Evolutionary conservation across 2,888 invertebrate species (phyloP).

Genomic region (Cactoblastis cactorum): DNA sequence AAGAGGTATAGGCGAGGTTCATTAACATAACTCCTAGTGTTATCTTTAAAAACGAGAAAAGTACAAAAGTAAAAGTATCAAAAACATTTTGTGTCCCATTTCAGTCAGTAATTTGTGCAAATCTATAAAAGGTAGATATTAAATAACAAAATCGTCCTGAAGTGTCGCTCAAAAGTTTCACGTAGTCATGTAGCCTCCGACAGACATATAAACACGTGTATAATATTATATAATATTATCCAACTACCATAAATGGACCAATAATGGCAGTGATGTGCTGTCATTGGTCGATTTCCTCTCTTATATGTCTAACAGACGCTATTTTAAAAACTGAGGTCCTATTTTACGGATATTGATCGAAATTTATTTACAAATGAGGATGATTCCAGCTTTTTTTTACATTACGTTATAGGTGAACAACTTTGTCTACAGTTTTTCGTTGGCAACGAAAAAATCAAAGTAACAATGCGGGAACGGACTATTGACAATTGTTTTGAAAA

Average conservation of each 20-base stretch:
- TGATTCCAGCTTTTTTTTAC: too few relatives aligned
- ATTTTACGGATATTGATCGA: conserved; percentile 53
- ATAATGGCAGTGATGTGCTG: conserved; percentile 78
- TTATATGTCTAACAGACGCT: conserved; percentile 76
- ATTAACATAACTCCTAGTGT: conserved; percentile 48
- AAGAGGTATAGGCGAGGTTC: conserved; percentile 55
- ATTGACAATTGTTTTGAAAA: too few relatives aligned
- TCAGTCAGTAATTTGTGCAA: conserved; percentile 77
- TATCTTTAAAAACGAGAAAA: conserved; percentile 59
- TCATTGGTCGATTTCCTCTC: conserved; percentile 76
- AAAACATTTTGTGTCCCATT: conserved; percentile 77
- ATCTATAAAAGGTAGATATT: conserved; percentile 58
- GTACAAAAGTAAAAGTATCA: conserved; percentile 74
- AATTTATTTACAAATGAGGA: conserved; percentile 8
- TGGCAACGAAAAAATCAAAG: too few relatives aligned
- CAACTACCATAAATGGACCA: conserved; percentile 73
- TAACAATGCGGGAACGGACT: too few relatives aligned
- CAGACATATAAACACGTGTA: conserved; percentile 77
- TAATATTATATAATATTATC: conserved; percentile 46
- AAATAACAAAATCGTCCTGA: conserved; percentile 70
- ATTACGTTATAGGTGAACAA: too few relatives aligned
- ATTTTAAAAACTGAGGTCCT: conserved; percentile 63
- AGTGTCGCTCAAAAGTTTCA: conserved; percentile 75
- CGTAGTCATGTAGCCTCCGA: conserved; percentile 73
- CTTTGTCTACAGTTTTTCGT: too few relatives aligned